A percentile compares a stretch with the other conserved stretches of the same genome.
Conservation (phyloP, 2,113 vertebrate species). For the Rhea pennata region DNA sequence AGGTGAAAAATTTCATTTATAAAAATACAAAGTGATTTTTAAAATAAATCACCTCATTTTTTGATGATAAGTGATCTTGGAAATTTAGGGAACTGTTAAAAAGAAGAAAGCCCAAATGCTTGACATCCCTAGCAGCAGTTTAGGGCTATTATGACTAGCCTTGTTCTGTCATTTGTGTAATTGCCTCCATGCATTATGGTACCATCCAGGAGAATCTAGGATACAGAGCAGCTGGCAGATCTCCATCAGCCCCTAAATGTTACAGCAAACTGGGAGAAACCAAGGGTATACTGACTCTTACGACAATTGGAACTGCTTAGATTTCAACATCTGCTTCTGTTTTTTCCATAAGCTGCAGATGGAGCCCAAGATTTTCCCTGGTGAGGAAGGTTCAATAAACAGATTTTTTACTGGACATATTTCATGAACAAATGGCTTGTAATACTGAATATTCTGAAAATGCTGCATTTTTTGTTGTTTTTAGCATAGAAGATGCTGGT, state of each 20-base stretch:
- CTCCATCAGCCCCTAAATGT: background rate
- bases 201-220: background rate
- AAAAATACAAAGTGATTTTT: background rate
- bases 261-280: background rate
- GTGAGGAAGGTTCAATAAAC: background rate
- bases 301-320: background rate
- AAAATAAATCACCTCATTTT: background rate
- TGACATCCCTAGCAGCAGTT: background rate
- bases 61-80: background rate
- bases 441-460: background rate
- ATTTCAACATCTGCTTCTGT: background rate
- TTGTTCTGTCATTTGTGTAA: background rate
- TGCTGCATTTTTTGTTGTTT: conserved; percentile 19
- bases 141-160: background rate
- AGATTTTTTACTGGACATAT: background rate
- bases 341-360: background rate
- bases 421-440: background rate
- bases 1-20: background rate
- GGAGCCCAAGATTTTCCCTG: background rate
- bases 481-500: conserved; percentile 87
- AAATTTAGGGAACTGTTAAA: background rate
- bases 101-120: background rate
- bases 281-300: background rate
- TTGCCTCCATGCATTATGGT: background rate
- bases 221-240: background rate